phyloP scores from a whole-genome alignment of 1,140 invertebrate genomes.

The Manduca sexta region DNA sequence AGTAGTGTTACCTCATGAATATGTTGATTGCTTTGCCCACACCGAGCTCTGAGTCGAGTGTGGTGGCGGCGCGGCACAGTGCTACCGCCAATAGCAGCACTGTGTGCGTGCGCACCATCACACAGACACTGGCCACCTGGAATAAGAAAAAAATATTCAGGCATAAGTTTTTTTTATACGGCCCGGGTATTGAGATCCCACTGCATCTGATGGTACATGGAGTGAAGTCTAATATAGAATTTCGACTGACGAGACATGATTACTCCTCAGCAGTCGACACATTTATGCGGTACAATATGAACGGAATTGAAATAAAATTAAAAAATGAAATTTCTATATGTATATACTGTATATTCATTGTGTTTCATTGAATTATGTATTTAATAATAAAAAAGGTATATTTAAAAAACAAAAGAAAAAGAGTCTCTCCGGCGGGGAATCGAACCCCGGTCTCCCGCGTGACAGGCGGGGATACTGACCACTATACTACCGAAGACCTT shows the following conservation, averaged over 20 bases:
- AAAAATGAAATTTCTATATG: not conserved
- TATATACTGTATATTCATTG: not conserved
- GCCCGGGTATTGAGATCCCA: too few relatives aligned
- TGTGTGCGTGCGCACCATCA: conserved; percentile 51
- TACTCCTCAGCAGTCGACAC: not conserved
- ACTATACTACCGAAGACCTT: not conserved
- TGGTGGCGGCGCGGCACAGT: conserved; percentile 53
- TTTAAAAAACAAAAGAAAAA: too few relatives aligned
- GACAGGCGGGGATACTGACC: conserved; percentile 30
- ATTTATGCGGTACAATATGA: not conserved
- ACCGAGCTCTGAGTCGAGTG: conserved; percentile 75
- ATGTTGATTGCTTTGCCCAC: conserved; percentile 83
- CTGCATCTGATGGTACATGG: too few relatives aligned
- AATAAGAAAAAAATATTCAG: conserved; percentile 4
- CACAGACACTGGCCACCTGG: conserved; percentile 39
- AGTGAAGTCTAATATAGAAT: too few relatives aligned
- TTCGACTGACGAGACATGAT: too few relatives aligned
- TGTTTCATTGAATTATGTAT: not conserved
- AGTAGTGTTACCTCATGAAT: conserved; percentile 77
- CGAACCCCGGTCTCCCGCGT: conserved; percentile 42
- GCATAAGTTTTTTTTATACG: not conserved
- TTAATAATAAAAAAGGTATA: too few relatives aligned
- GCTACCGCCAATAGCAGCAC: conserved; percentile 51
- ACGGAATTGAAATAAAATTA: not conserved
- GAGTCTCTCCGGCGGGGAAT: conserved; percentile 37